A percentile compares a stretch with the other conserved stretches of the same genome.
Evolutionary conservation across 2,113 vertebrate species (phyloP).

Genomic region (Lanius collurio): DNA sequence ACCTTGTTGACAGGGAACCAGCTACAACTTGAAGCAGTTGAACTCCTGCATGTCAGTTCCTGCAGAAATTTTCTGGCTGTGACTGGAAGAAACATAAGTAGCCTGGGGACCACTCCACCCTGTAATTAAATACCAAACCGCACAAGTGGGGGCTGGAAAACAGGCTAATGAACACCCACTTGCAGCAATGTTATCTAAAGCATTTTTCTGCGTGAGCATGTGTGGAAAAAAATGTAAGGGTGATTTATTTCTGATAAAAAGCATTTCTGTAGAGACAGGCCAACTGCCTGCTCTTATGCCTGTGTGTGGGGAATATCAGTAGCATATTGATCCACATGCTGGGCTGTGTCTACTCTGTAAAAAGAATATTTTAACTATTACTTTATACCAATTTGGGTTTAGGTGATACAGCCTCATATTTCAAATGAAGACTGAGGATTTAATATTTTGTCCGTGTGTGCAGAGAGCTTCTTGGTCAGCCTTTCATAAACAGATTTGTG

Average conservation of each 20-base stretch:
- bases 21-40: neutral
- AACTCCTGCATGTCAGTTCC: neutral
- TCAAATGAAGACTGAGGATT: neutral
- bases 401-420: neutral
- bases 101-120: conserved; percentile 52
- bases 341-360: neutral
- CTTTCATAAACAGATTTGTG: neutral
- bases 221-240: conserved; percentile 24
- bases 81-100: conserved; percentile 55
- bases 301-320: neutral
- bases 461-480: neutral
- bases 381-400: neutral
- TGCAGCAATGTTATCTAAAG: conserved; percentile 20
- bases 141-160: conserved; percentile 6
- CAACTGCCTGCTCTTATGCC: neutral
- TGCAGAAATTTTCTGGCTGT: conserved; percentile 45
- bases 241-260: conserved; percentile 34
- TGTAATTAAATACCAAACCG: conserved; percentile 34
- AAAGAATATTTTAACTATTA: neutral
- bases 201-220: conserved; percentile 27
- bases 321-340: neutral
- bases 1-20: neutral
- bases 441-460: neutral
- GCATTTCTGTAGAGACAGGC: neutral
- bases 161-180: neutral